These are phyloP conservation scores for Drosophila peninsularis DNA, from an alignment of 2,888 invertebrate species.

Conservation along the genomic window DNA sequence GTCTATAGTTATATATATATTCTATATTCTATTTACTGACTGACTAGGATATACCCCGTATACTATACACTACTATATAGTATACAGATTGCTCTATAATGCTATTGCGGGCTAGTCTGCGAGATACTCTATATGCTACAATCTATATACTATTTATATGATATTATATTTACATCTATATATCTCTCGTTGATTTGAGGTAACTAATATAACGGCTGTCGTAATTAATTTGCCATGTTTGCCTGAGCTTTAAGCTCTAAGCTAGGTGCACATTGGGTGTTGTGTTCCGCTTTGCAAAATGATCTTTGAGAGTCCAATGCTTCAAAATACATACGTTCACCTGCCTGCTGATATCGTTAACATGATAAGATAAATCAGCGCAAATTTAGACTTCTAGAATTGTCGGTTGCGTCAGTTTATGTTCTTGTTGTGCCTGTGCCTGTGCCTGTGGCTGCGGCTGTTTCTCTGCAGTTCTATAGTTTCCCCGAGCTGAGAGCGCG, in stretches of 20 bases:
- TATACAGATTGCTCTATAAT: neutral
- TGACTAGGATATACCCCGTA: too few relatives aligned
- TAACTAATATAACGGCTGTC: neutral
- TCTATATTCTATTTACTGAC: too few relatives aligned
- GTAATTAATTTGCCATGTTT: constrained; percentile 10
- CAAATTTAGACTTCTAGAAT: constrained; percentile 30
- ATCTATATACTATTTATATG: neutral
- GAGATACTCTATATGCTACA: neutral
- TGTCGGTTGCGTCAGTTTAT: constrained; percentile 46
- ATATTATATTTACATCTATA: neutral
- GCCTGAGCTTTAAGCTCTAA: constrained; percentile 6
- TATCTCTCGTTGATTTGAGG: neutral
- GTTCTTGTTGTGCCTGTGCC: constrained; percentile 23
- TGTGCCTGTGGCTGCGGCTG: constrained; percentile 7
- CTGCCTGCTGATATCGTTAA: constrained; percentile 40
- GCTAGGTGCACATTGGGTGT: constrained; percentile 17
- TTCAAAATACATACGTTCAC: constrained; percentile 11
- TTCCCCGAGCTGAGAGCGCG: constrained; percentile 42
- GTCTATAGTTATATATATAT: too few relatives aligned
- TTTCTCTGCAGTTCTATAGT: constrained; percentile 70
- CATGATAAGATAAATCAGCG: constrained; percentile 63
- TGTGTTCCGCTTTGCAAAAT: constrained; percentile 17
- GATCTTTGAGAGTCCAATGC: constrained; percentile 25
- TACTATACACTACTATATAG: too few relatives aligned
- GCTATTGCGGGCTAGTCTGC: too few relatives aligned